A percentile compares a stretch with the other conserved stretches of the same genome.
Conservation (phyloP, 2,888 invertebrate species). For the Thymelicus acteon region DNA sequence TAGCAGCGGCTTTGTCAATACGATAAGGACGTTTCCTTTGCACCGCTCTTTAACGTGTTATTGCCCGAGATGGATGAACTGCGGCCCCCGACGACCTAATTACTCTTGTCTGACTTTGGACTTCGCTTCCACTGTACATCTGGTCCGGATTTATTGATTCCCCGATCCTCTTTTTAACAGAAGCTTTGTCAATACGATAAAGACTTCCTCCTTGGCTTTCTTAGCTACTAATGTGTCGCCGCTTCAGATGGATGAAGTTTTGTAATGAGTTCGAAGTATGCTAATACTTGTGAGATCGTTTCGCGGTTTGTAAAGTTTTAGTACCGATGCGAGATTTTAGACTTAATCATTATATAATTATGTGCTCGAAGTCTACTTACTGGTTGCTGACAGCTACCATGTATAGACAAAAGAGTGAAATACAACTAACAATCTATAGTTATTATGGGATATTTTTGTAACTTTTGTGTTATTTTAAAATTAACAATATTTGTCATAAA, state of each 20-base stretch:
- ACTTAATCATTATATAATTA: no score
- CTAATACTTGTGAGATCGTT: background rate
- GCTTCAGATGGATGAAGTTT: background rate
- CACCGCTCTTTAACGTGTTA: background rate
- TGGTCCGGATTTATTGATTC: slow-evolving; percentile 6
- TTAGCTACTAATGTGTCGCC: background rate
- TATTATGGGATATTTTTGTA: no score
- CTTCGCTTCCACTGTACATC: background rate
- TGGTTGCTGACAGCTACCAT: no score
- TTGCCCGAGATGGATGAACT: background rate
- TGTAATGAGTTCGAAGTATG: background rate
- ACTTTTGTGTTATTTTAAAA: no score
- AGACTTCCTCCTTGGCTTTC: background rate
- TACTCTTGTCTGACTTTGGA: slow-evolving; percentile 1
- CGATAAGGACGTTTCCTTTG: slow-evolving; percentile 2
- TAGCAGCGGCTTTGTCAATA: slow-evolving; percentile 1
- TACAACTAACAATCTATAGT: no score
- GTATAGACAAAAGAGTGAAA: no score
- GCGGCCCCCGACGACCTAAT: slow-evolving; percentile 1
- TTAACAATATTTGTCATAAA: no score
- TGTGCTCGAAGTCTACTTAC: no score
- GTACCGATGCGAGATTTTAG: no score
- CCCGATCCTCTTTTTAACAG: background rate
- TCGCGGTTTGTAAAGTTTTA: background rate
- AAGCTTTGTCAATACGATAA: background rate